Evolutionary conservation across 2,113 vertebrate species (phyloP).

Genomic region (Microcebus lehilahytsara): DNA sequence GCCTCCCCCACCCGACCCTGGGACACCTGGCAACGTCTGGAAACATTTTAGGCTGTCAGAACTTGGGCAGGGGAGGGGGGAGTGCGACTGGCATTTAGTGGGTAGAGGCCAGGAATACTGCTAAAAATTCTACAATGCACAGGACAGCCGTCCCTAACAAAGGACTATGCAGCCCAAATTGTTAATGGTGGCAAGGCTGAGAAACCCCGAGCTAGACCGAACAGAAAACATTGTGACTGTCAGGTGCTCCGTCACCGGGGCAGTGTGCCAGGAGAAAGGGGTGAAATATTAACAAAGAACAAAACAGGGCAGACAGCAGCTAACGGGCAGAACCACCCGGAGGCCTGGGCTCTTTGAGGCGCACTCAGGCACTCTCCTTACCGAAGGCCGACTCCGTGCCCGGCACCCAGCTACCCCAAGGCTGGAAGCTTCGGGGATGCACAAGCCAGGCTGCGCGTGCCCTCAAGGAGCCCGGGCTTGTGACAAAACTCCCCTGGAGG

Average conservation of each 20-base stretch:
- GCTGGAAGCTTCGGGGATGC: not conserved
- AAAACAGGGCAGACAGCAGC: not conserved
- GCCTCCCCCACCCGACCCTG: not conserved
- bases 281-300: not conserved
- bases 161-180: not conserved
- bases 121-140: not conserved
- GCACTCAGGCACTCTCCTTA: not conserved
- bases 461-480: not conserved
- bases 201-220: not conserved
- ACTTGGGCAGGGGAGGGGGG: not conserved
- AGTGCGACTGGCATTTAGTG: not conserved
- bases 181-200: fast-evolving
- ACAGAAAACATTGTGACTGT: not conserved
- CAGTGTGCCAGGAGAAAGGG: not conserved
- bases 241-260: not conserved
- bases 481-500: not conserved
- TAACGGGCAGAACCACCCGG: not conserved
- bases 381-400: not conserved
- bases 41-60: not conserved
- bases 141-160: not conserved
- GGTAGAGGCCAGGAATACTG: not conserved
- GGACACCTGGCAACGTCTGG: not conserved
- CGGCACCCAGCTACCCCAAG: fast-evolving
- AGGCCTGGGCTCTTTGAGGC: not conserved
- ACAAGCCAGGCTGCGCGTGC: not conserved